Evolutionary conservation across 2,797 vertebrate species (phyloP), one percentile per base, ranked within the genome.

Genomic region (Cichlasoma orientale): DNA sequence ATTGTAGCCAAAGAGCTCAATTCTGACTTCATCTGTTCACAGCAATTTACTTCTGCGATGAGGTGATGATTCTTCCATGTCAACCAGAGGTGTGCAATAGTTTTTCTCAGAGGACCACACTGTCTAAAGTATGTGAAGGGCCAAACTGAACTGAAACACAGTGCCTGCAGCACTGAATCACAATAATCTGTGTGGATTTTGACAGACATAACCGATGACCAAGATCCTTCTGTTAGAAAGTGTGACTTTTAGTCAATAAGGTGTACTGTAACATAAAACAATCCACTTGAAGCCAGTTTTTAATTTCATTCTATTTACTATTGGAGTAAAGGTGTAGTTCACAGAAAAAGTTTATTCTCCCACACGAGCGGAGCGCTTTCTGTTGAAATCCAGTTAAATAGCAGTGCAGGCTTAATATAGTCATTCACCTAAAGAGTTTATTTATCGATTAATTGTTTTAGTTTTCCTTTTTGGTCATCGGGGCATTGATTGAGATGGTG

Each of bases 21-120:
- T 71, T 75, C 27, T 53, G 66, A 75, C 53, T 76, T 79, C 63
- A 83, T 74, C 23, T 77, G 55, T 75, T 66, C 53, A 41, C n/a
- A 41, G 70, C 58, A 70, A 58, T 50, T 41, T 29, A 75, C 68
- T 57, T 75, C 56, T 73, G 70, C 55, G 59, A 74, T 36, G 61
- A 80, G 63, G 50, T 63, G 38, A 50, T 56, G 38, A 80, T 74
- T 76, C 21, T 59, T 47, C 55, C 54, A 59, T 36, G 53, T 14
- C 36, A 29, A 25, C 41, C 56, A 50, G 63, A 25, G 6, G 41
- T 50, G 63, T 68, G 44, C 44, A 29, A 3, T 29, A 3, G 25
- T 29, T 68, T 47, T 50, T 68, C 63, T 68, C 63, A 50, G 63
- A 68, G 63, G 41, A 19, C 41, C 41, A 2, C 4, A 18, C 41